A percentile compares a stretch with the other conserved stretches of the same genome.
Conservation (phyloP, 2,888 invertebrate species). For the Pollenia griseotomentosa region DNA sequence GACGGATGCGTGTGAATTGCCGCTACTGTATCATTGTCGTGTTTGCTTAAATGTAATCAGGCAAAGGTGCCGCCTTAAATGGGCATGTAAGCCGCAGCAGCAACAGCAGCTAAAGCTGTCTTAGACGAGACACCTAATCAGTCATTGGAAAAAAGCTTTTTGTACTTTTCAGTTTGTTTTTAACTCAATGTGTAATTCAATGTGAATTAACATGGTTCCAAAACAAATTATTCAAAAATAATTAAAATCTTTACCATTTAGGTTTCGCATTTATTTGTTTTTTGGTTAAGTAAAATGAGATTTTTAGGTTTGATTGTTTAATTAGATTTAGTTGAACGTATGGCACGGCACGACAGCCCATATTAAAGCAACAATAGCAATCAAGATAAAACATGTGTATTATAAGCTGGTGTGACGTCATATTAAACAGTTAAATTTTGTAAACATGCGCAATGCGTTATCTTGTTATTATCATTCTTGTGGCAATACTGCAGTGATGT, state of each 20-base stretch:
- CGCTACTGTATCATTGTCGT: conserved; percentile 72
- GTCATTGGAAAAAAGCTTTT: conserved; percentile 43
- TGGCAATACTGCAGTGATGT: too few relatives aligned
- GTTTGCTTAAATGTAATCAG: conserved; percentile 63
- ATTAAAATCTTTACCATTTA: conserved; percentile 27
- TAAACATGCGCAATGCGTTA: too few relatives aligned
- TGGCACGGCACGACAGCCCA: too few relatives aligned
- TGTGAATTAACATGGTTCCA: conserved; percentile 49
- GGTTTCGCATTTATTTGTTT: conserved; percentile 2
- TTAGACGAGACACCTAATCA: conserved; percentile 61
- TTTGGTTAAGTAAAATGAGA: too few relatives aligned
- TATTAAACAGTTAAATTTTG: too few relatives aligned
- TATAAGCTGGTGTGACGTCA: too few relatives aligned
- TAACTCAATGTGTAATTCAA: conserved; percentile 23
- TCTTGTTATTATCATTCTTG: too few relatives aligned
- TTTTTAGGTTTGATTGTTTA: too few relatives aligned
- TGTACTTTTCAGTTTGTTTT: conserved; percentile 14
- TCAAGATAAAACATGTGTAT: too few relatives aligned
- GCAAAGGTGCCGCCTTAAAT: conserved; percentile 67
- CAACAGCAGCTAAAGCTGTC: conserved; percentile 36
- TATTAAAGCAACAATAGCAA: too few relatives aligned
- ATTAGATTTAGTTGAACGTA: too few relatives aligned
- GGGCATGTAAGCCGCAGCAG: conserved; percentile 3
- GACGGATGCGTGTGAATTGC: conserved; percentile 71
- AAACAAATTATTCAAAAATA: conserved; percentile 37